Evolutionary conservation across 2,797 vertebrate species (phyloP), one percentile per base, ranked within the genome.

Genomic region (Gymnocypris eckloni): DNA sequence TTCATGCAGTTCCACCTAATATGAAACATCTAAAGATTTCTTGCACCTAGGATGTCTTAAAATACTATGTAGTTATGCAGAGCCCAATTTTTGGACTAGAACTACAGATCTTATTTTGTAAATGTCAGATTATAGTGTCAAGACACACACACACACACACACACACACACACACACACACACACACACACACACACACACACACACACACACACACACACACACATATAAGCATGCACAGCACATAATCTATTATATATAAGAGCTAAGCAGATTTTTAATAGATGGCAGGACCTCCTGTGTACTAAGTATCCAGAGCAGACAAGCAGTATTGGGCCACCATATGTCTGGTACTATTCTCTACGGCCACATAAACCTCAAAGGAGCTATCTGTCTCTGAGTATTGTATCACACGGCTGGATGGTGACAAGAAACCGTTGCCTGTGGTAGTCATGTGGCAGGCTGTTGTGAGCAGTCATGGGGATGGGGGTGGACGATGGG

Each of bases 331-430:
- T 48, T 70, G 20, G 43, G 41, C 48, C 2, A 12, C 66, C 82
- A 83, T 80, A 83, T 88, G 89, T 45, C 43, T 67, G 54, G 15
- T 43, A 77, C 59, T 76, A 69, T 43, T 61, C 73, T 75, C 43
- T 45, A 50, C 64, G 73, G 81, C 75, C 59, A 66, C 45, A 70
- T 28, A 54, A 50, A 59, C 39, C 81, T 84, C 79, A 73, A 61
- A 84, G 72, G 72, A 66, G n/a, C n/a, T 66, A 59, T n/a, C 79
- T 76, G 70, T 81, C 71, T 76, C 41, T 16, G 70, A 75, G 69
- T 39, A 59, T 77, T 85, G 64, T 43, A 85, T 70, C 41, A 28
- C 69, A 86, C 9, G 25, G 28, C 69, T 72, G n/a, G 41, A 54
- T 67, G 33, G 72, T 76, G 48, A 48, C 66, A 41, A 59, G 73